Base-by-base conservation (phyloP, 2,888 invertebrate genomes). In the Pachymerium ferrugineum region DNA sequence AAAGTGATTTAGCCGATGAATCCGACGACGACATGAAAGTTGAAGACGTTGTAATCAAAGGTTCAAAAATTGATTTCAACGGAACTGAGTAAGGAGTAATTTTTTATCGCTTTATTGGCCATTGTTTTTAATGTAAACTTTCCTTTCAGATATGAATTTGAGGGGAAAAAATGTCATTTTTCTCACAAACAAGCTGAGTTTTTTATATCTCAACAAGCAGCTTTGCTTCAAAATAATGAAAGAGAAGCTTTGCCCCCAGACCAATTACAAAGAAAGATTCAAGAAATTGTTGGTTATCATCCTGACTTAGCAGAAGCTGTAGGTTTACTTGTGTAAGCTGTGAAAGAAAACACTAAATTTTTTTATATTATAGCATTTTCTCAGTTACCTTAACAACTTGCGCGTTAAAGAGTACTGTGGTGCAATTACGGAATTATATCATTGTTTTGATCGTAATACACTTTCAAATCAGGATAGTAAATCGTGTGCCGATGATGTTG, bases 361-460 rank as follows among this genome's bases (percentile, higher is more conserved):
- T 70, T 30, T 6, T 30, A 74, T 74, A 74, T 73, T 76, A 76
- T 84, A 93, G 92, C 93, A 96, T 84, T 96, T 92, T 80, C 85
- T 97, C 47, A 93, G 92, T 79, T 96, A 93, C 81, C 84, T 97
- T 80, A 97, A 97, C 83, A 92, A 91, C 80, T 84, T 96, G 76
- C 86, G 96, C 25, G 88, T 93, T 54, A 90, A 90, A 78, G 97
- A 97, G 81, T 94, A 91, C 80, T 91, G 91, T 79, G 93, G 89
- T 31, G 92, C 89, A 5, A 85, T 90, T 80, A 91, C 91, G 79
- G 93, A 89, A 80, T 85, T 91, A 73, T 91, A 88, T 83, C 90
- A 92, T 82, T 93, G 91, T 82, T 91, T 94, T 82, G 92, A 94
- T 77, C 80, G 77, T 10, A 70, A 77, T 77, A 78, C 81, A 70